Evolutionary conservation across 2,888 invertebrate species (phyloP), one percentile per base, ranked within the genome.

Genomic region (Zeuzera pyrina): DNA sequence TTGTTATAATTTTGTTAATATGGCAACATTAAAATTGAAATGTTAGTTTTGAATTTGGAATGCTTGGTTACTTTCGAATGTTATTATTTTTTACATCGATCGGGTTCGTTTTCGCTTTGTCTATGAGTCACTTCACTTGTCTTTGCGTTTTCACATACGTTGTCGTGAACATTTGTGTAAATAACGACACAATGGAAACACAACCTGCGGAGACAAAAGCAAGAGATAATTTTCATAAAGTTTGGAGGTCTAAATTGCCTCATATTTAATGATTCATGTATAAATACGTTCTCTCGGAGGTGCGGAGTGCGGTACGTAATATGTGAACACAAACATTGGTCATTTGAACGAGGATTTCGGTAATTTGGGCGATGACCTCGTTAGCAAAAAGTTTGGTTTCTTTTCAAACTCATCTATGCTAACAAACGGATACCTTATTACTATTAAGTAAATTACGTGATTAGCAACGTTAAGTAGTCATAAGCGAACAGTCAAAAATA

Each of bases 11-110:
- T 19, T 56, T 60, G 60, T 73, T 76, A 72, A 72, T 78, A 81
- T 79, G 81, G 81, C 79, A 81, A 78, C 70, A 51, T 52, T 44
- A n/a, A n/a, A n/a, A n/a, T n/a, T n/a, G n/a, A n/a, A 50, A 49
- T 41, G 42, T 60, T 74, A 76, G 65, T 60, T 56, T 62, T 43
- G 47, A 24, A 57, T 58, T 64, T 71, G 79, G 79, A 79, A 81
- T 81, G 79, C 54, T 68, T 57, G 54, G 59, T 72, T 67, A 64
- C 54, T 41, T 47, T 45, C 39, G 43, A 43, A 47, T 45, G 37
- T 52, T 52, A 52, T 61, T 53, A 41, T 49, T 50, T n/a, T n/a
- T n/a, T n/a, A n/a, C n/a, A 58, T 55, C 55, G 63, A 51, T 52
- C 52, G 49, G 50, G 57, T 60, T 61, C 50, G 49, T 46, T 49